Evolutionary conservation across 2,113 vertebrate genomes (phyloP).

Genomic region (Lathamus discolor): DNA sequence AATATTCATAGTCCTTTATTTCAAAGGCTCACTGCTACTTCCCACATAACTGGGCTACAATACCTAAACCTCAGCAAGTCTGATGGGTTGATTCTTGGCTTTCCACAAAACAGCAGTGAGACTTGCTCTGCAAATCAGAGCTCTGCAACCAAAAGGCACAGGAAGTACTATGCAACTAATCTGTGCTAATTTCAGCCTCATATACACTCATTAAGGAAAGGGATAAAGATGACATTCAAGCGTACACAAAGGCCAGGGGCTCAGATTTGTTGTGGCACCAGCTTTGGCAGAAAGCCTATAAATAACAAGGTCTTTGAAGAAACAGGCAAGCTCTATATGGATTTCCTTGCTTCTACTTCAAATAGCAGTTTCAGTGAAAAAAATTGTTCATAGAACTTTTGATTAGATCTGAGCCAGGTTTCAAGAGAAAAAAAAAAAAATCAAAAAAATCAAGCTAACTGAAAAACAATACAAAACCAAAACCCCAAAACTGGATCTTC

Average conservation of each 20-base stretch:
- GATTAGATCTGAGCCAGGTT: not conserved
- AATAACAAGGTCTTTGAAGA: not conserved
- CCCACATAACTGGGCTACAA: not conserved
- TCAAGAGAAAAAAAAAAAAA: not conserved
- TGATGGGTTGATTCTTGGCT: not conserved
- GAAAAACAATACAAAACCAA: not conserved
- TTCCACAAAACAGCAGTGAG: not conserved
- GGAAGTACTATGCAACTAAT: not conserved
- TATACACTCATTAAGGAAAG: not conserved
- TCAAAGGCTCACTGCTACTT: not conserved
- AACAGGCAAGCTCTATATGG: not conserved
- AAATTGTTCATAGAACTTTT: not conserved
- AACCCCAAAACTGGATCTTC: not conserved
- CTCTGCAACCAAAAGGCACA: not conserved
- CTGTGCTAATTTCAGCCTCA: not conserved
- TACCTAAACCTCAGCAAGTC: not conserved
- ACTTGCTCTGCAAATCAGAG: not conserved
- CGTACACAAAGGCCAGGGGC: not conserved
- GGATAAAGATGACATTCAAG: not conserved
- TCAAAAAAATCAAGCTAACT: not conserved
- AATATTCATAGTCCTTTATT: fast-evolving
- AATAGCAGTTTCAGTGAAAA: not conserved
- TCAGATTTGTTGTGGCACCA: not conserved
- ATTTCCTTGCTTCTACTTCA: not conserved
- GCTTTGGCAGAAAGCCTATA: not conserved